Percentiles rank a stretch among this genome's conserved stretches.
These are phyloP conservation scores for Holacanthus passer DNA, from an alignment of 2,113 vertebrate genomes.

Conservation along the genomic window DNA sequence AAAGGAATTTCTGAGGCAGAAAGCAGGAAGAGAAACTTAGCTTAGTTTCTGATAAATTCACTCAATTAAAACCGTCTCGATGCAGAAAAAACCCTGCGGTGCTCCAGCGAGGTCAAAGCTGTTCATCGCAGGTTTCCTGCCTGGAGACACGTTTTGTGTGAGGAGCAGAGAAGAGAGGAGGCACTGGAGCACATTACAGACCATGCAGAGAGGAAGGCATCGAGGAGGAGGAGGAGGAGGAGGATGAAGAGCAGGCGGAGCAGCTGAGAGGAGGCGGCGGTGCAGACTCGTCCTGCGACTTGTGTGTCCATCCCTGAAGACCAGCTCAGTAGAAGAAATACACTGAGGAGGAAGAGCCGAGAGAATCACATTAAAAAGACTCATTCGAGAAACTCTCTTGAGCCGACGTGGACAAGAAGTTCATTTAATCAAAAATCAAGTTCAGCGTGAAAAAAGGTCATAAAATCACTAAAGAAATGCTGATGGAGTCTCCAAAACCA, in stretches of 20 bases:
- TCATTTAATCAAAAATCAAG: too few species aligned
- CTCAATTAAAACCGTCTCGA: neutral
- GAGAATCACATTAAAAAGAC: too few species aligned
- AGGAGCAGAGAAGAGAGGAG: conserved; percentile 1
- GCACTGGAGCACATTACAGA: conserved; percentile 28
- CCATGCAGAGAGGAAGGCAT: conserved; percentile 56
- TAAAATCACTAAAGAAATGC: too few species aligned
- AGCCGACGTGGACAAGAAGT: neutral
- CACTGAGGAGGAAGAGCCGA: conserved; percentile 66
- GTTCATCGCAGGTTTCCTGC: conserved; percentile 3
- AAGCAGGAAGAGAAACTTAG: neutral
- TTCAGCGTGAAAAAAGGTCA: too few species aligned
- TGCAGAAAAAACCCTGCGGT: neutral
- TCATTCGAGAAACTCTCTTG: too few species aligned
- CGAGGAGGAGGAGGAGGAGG: conserved; percentile 40
- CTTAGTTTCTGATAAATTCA: neutral
- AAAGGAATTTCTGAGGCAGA: neutral
- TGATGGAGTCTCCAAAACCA: too few species aligned
- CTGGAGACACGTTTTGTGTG: neutral
- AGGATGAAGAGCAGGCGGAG: conserved; percentile 26
- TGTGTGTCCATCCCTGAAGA: conserved; percentile 45
- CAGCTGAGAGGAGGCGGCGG: conserved; percentile 43
- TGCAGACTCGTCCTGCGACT: conserved; percentile 34
- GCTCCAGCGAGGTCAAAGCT: neutral
- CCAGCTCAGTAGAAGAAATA: conserved; percentile 85